Base-by-base conservation (phyloP, 2,113 vertebrate species). In the Microtus oregoni region DNA sequence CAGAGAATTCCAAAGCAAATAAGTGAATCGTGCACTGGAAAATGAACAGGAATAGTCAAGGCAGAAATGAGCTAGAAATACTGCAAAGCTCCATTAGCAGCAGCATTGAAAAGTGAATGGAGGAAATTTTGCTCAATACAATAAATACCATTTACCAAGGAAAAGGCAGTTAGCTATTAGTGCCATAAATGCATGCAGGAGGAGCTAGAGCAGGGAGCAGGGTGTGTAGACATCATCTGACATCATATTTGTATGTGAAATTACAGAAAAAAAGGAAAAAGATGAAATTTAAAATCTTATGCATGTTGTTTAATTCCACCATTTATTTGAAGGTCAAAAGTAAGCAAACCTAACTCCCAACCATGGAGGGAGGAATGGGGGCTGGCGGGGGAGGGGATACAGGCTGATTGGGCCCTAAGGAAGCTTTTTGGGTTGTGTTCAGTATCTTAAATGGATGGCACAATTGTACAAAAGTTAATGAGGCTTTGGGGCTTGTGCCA, bases 241-340 rank as follows among this genome's bases (percentile, higher is more conserved):
- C 81, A 41, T 63, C 28, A 38, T n/a, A 63, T 17, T 28, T 41
- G n/a, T 28, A 5, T 15, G 22, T 63, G n/a, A 63, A 63, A 30
- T 41, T 63, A 41, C 20, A n/a, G 1, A 81, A 58, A 83, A 52
- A 17, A 26, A 8, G n/a, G n/a, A 26, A 26, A 58, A 38, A 22
- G 12, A 55, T 22, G 20, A 82, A 61, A 83, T 63, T 17, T 15
- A 83, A 61, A 61, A 38, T 13, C 58, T 83, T 41, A 35, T 68
- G 38, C 3, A 50, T 15, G 6, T 55, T 47, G 3, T 28, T 63
- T 63, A 65, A 83, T 20, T 28, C 17, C 15, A 55, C 17, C 15
- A 82, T 68, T 38, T 82, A 50, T 82, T 67, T 89, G 20, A 90
- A 15, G n/a, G 67, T 79, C 55, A 65, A 68, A 73, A 85, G 58